A percentile compares a stretch with the other conserved stretches of the same genome.
These are phyloP conservation scores for Nettapus auritus DNA, from an alignment of 2,113 vertebrate genomes.

Conservation along the genomic window DNA sequence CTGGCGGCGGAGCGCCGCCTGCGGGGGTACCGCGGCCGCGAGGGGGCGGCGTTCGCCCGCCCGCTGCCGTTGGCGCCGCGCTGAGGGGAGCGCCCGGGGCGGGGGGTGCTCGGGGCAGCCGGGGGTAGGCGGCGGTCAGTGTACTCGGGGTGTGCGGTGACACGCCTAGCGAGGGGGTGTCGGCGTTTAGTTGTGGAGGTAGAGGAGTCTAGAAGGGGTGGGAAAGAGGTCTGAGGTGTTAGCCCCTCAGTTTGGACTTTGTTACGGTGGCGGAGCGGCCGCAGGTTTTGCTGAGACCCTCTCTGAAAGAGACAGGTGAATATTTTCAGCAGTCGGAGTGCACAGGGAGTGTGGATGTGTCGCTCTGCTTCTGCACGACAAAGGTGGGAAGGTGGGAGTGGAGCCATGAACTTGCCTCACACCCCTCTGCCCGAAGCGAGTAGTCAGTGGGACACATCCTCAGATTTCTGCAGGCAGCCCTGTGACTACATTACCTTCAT, in stretches of 20 bases:
- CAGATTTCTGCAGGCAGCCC: neutral
- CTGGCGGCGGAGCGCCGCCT: no score
- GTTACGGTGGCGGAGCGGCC: neutral
- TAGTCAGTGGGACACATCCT: neutral
- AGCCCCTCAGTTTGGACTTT: accelerated
- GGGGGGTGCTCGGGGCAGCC: accelerated
- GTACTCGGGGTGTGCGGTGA: no score
- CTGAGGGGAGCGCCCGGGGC: neutral
- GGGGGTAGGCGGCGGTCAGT: accelerated
- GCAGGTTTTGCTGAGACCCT: no score
- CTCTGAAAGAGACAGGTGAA: neutral
- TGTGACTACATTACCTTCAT: neutral
- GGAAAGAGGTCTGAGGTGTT: neutral
- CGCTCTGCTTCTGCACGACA: neutral
- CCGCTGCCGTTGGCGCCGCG: neutral
- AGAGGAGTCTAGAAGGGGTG: accelerated
- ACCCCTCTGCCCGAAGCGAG: no score
- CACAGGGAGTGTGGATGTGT: neutral
- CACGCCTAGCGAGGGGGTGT: no score
- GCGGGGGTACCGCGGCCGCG: neutral
- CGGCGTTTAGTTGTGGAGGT: neutral
- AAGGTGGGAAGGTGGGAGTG: neutral
- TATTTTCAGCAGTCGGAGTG: accelerated
- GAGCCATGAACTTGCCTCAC: no score
- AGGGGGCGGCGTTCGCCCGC: constrained; percentile 1